A percentile compares a stretch with the other conserved stretches of the same genome.
Conservation (phyloP, 2,113 vertebrate genomes). For the Uria aalge region DNA sequence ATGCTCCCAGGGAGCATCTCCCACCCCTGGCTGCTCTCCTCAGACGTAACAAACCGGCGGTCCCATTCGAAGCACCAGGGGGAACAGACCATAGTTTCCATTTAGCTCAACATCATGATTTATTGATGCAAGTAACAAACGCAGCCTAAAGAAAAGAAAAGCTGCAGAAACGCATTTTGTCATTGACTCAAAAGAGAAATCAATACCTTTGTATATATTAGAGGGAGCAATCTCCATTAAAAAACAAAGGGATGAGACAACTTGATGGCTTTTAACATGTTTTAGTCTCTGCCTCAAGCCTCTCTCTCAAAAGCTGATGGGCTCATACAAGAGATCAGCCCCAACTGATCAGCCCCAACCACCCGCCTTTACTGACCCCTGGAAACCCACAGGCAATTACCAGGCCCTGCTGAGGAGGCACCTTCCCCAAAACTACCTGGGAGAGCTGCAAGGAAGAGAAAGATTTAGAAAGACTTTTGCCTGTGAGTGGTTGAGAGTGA, state of each 20-base stretch:
- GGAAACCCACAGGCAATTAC: not conserved
- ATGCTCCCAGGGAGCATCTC: not conserved
- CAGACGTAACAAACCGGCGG: fast-evolving
- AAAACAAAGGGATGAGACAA: not conserved
- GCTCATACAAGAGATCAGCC: not conserved
- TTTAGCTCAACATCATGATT: not conserved
- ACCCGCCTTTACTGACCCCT: not conserved
- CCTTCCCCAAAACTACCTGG: not conserved
- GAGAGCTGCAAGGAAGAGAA: not conserved
- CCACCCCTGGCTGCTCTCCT: fast-evolving
- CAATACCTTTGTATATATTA: not conserved
- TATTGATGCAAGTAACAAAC: not conserved
- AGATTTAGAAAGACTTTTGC: not conserved
- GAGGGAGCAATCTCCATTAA: not conserved
- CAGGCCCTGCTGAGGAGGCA: not conserved
- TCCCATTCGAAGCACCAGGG: not conserved
- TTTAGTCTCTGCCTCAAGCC: not conserved
- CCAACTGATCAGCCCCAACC: not conserved
- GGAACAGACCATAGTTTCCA: not conserved
- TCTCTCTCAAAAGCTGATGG: not conserved
- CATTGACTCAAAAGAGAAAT: not conserved
- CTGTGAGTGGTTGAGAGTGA: not conserved
- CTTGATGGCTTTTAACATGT: not conserved
- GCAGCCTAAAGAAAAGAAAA: not conserved
- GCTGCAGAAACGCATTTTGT: not conserved